Percentiles rank a stretch among this genome's conserved stretches.
phyloP scores from a whole-genome alignment of 2,888 invertebrate species.

The Prosapia bicincta region DNA sequence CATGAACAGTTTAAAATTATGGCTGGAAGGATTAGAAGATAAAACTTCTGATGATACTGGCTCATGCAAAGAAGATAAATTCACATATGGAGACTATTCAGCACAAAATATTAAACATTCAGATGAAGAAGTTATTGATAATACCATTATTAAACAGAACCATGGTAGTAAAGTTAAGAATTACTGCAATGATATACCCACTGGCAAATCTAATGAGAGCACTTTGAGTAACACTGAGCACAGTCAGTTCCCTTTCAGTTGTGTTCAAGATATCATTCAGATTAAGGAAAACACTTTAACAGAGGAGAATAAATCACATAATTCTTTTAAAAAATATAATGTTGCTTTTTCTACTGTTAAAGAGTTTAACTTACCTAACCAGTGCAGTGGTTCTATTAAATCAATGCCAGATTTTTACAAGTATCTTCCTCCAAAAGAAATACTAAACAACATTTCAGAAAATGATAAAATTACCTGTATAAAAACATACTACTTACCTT shows the following conservation, averaged over 20 bases:
- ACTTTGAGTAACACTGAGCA: not conserved
- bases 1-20: not conserved
- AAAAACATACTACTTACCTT: not conserved
- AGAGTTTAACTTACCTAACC: not conserved
- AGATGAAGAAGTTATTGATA: not conserved
- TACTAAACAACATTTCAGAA: not conserved
- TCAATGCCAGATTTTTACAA: not conserved
- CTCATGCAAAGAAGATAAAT: not conserved
- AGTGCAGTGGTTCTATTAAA: not conserved
- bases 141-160: not conserved
- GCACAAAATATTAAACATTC: not conserved
- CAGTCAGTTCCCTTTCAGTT: not conserved
- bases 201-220: too few relatives aligned
- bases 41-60: not conserved
- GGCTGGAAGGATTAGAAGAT: not conserved
- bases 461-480: not conserved
- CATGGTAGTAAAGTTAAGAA: not conserved
- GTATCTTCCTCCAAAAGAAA: not conserved
- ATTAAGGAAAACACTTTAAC: not conserved
- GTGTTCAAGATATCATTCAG: not conserved
- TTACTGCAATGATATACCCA: not conserved
- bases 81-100: not conserved
- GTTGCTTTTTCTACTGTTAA: not conserved
- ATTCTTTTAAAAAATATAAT: not conserved
- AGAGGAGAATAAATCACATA: not conserved